Conservation (phyloP, 2,888 invertebrate genomes). For the Pardosa pseudoannulata region DNA sequence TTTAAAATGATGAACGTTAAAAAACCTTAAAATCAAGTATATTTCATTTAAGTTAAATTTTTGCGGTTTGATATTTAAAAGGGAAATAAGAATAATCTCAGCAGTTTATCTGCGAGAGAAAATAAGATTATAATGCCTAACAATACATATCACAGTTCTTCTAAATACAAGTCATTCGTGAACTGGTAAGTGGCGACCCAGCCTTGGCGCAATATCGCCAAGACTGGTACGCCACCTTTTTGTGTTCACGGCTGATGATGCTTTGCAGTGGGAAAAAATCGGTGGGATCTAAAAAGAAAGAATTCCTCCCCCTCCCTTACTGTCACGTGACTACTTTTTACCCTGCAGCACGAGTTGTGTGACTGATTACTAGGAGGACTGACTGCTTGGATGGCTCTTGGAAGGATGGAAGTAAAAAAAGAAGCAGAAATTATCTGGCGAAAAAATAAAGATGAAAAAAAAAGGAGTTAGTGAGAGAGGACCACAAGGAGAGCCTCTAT, state of each 20-base stretch:
- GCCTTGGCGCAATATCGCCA: constrained; percentile 40
- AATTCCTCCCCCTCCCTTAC: background rate
- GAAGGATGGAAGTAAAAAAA: constrained; percentile 45
- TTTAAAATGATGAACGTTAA: no score
- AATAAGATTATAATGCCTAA: no score
- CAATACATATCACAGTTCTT: no score
- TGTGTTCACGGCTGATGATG: constrained; percentile 1
- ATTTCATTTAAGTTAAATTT: no score
- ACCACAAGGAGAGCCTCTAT: constrained; percentile 59
- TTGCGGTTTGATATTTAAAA: no score
- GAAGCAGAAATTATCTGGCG: constrained; percentile 1
- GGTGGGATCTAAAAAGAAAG: constrained; percentile 10
- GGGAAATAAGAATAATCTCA: no score
- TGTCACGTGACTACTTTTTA: constrained; percentile 68
- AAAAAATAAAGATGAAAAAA: constrained; percentile 35
- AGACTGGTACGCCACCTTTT: constrained; percentile 7
- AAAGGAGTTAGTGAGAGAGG: background rate
- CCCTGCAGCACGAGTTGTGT: constrained; percentile 69
- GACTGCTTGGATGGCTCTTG: constrained; percentile 64
- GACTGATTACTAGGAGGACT: constrained; percentile 70
- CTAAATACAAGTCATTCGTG: no score
- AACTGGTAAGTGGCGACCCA: no score
- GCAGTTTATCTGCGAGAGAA: no score
- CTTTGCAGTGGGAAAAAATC: constrained; percentile 20
- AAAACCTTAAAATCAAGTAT: no score